Percentiles rank a stretch among this genome's conserved stretches.
Conservation (phyloP, 2,113 vertebrate genomes). For the Orcinus orca region DNA sequence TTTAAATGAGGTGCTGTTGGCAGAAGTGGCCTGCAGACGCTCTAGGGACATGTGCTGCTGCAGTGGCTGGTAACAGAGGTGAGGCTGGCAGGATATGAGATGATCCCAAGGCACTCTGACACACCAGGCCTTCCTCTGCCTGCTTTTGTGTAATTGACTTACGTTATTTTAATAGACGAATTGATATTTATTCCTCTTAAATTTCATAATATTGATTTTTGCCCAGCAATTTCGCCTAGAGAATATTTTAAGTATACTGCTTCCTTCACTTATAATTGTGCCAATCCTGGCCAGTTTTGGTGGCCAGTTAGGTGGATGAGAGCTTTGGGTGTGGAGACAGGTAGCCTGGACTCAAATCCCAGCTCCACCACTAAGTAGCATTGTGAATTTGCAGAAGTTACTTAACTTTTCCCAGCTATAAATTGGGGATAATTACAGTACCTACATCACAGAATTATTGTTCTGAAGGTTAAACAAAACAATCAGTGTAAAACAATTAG, state of each 20-base stretch:
- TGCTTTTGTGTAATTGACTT: conserved; percentile 13
- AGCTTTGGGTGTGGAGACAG: not conserved
- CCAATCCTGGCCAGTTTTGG: not conserved
- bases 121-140: not conserved
- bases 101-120: not conserved
- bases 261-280: not conserved
- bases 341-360: not conserved
- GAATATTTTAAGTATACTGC: not conserved
- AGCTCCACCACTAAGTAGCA: not conserved
- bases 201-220: conserved; percentile 44
- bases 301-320: not conserved
- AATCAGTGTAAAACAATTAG: not conserved
- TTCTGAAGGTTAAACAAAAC: not conserved
- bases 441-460: not conserved
- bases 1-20: not conserved
- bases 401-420: not conserved
- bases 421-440: not conserved
- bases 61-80: not conserved
- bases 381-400: not conserved
- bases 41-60: too few species aligned
- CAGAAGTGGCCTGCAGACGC: not conserved
- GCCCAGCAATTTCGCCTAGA: not conserved
- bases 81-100: not conserved
- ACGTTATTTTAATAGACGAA: conserved; percentile 9
- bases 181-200: conserved; percentile 28